phyloP scores from a whole-genome alignment of 2,888 invertebrate species.

The Cabera pusaria region DNA sequence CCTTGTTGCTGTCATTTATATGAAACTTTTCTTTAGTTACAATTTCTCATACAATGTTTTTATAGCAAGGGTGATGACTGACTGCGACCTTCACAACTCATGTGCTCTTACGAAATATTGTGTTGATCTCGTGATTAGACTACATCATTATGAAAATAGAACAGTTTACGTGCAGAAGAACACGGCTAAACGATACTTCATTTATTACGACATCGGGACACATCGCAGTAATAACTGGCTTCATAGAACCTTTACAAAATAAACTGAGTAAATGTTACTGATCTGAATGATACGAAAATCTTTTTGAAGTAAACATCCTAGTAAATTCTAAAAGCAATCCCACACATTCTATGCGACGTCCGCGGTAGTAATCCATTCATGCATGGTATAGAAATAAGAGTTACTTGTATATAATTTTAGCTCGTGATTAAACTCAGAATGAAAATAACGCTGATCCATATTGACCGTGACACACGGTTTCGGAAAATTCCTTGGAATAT shows the following conservation, averaged over 20 bases:
- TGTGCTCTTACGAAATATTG: constrained; percentile 29
- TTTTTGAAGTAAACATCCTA: constrained; percentile 3
- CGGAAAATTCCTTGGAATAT: constrained; percentile 25
- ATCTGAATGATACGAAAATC: too few species aligned
- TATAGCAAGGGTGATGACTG: constrained; percentile 16
- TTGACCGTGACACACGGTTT: constrained; percentile 27
- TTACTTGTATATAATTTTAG: too few species aligned
- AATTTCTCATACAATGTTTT: constrained; percentile 2
- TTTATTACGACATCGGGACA: too few species aligned
- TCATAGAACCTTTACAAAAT: constrained; percentile 9
- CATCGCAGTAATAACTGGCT: too few species aligned
- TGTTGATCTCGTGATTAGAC: constrained; percentile 27
- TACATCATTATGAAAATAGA: constrained; percentile 29
- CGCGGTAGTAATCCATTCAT: constrained; percentile 29
- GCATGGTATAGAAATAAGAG: constrained; percentile 24
- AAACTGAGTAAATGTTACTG: too few species aligned
- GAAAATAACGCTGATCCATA: constrained; percentile 25
- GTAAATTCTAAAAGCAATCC: constrained; percentile 7
- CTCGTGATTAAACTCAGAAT: constrained; percentile 23
- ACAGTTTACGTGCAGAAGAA: constrained; percentile 21
- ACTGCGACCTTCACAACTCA: constrained; percentile 23
- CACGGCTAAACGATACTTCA: too few species aligned
- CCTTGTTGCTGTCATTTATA: too few species aligned
- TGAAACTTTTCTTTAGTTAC: too few species aligned
- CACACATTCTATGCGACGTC: constrained; percentile 21